phyloP scores from a whole-genome alignment of 2,888 invertebrate species.

The Teinopalpus imperialis region DNA sequence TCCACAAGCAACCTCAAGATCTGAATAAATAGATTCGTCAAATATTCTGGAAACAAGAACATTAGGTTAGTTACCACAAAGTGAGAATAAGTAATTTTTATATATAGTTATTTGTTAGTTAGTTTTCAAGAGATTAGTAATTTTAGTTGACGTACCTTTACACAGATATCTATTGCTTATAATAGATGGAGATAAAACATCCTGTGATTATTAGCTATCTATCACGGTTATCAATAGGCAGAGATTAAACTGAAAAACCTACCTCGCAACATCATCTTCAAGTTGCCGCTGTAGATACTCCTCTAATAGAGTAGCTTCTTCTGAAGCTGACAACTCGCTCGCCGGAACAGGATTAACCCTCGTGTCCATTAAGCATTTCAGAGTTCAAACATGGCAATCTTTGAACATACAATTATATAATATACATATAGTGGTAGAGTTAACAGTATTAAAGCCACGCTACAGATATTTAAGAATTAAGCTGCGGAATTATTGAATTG shows the following conservation, averaged over 20 bases:
- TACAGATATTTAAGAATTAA: too few species aligned
- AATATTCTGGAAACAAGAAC: conserved; percentile 78
- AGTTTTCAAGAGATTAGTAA: too few species aligned
- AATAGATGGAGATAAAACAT: not conserved
- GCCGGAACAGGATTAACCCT: conserved; percentile 61
- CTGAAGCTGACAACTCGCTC: conserved; percentile 52
- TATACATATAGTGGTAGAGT: too few species aligned
- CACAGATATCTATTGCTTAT: too few species aligned
- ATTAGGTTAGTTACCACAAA: conserved; percentile 4
- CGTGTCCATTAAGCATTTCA: conserved; percentile 70
- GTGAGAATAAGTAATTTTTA: too few species aligned
- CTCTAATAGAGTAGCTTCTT: conserved; percentile 60
- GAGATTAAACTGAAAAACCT: conserved; percentile 28
- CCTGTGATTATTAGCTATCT: not conserved
- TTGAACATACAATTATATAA: not conserved
- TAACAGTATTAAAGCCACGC: too few species aligned
- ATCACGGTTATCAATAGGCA: too few species aligned
- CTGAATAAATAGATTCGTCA: conserved; percentile 82
- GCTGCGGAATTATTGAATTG: too few species aligned
- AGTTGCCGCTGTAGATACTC: conserved; percentile 61
- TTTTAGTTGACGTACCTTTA: too few species aligned
- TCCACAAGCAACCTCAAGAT: conserved; percentile 82
- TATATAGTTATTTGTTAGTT: too few species aligned
- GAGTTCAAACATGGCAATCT: conserved; percentile 2
- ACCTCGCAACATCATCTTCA: conserved; percentile 73